Percentiles rank a stretch among this genome's conserved stretches.
phyloP scores from a whole-genome alignment of 2,113 vertebrate species.

The Xyrauchen texanus region DNA sequence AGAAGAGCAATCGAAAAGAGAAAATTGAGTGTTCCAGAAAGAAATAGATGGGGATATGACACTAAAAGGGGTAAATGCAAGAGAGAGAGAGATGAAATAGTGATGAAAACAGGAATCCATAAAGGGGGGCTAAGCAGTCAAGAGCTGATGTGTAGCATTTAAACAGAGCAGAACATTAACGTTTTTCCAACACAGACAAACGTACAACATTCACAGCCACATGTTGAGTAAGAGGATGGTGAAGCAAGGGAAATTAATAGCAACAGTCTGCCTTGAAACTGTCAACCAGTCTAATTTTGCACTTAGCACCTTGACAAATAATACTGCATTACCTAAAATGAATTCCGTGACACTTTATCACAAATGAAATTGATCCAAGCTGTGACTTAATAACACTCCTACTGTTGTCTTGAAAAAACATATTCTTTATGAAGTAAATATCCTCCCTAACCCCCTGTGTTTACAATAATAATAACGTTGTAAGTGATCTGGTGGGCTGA shows the following conservation, averaged over 20 bases:
- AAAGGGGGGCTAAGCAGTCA: no score
- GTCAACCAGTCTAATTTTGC: slow-evolving; percentile 14
- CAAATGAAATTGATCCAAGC: slow-evolving; percentile 3
- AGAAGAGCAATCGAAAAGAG: background rate
- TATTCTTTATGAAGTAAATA: background rate
- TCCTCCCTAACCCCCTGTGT: background rate
- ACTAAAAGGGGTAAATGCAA: slow-evolving; percentile 8
- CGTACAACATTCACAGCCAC: background rate
- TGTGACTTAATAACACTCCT: background rate
- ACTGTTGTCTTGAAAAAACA: background rate
- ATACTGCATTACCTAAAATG: background rate
- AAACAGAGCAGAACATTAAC: background rate
- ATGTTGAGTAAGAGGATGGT: slow-evolving; percentile 1
- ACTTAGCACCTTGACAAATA: background rate
- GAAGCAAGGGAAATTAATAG: slow-evolving; percentile 1
- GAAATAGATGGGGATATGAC: background rate
- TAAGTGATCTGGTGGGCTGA: background rate
- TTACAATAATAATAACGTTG: background rate
- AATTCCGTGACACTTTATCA: slow-evolving; percentile 4
- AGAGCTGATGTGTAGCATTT: no score
- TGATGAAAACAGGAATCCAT: background rate
- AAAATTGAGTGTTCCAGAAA: background rate
- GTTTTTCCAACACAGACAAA: slow-evolving; percentile 20
- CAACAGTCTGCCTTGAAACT: background rate
- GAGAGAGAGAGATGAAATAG: slow-evolving; percentile 9